Conservation (phyloP, 2,113 vertebrate species). For the Pelmatolapia mariae region DNA sequence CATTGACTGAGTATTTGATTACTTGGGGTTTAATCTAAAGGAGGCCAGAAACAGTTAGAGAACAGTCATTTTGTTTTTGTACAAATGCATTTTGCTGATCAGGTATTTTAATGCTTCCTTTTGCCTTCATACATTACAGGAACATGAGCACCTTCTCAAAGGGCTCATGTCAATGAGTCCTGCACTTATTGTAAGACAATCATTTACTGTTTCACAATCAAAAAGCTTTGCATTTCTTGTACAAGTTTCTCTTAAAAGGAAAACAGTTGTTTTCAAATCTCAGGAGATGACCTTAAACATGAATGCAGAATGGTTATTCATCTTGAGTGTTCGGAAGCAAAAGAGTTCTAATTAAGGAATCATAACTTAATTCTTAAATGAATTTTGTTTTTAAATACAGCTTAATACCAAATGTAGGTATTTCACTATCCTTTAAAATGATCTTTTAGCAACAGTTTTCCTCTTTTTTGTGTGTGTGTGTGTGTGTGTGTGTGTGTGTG, state of each 20-base stretch:
- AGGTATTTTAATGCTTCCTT: conserved; percentile 27
- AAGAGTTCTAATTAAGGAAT: not conserved
- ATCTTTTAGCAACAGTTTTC: not conserved
- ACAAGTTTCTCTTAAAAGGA: not conserved
- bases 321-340: not conserved
- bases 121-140: not conserved
- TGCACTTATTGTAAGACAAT: conserved; percentile 35
- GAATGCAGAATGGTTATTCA: not conserved
- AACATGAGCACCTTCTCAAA: not conserved
- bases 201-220: conserved; percentile 52
- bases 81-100: conserved; percentile 46
- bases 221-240: not conserved
- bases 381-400: not conserved
- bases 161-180: not conserved
- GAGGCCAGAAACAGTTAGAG: conserved; percentile 66
- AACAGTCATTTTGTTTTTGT: conserved; percentile 52
- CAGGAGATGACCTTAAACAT: not conserved
- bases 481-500: not conserved
- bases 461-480: no score
- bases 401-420: not conserved
- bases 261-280: not conserved
- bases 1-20: conserved; percentile 63
- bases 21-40: conserved; percentile 39
- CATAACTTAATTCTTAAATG: not conserved
- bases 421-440: not conserved